These are phyloP conservation scores for Onychostruthus taczanowskii DNA, from an alignment of 2,113 vertebrate genomes.

Conservation along the genomic window DNA sequence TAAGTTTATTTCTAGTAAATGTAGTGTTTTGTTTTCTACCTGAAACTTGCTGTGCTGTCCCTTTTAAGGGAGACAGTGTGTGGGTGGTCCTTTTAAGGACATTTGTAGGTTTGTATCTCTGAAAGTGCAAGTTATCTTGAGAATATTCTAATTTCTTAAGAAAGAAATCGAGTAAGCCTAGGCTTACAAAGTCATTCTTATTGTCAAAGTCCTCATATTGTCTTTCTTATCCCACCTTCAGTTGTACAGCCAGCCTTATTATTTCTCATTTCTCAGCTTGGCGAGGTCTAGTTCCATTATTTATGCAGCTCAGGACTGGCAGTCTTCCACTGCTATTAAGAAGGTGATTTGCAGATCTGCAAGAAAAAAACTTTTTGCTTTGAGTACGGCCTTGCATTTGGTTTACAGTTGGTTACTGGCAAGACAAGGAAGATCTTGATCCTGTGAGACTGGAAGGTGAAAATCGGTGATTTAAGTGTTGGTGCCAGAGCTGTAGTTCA, in stretches of 20 bases:
- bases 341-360: constrained; percentile 1
- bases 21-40: background rate
- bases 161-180: background rate
- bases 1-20: background rate
- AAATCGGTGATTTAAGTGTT: background rate
- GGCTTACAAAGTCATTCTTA: background rate
- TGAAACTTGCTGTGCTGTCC: background rate
- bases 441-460: background rate
- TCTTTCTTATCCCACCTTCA: background rate
- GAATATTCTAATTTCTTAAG: background rate
- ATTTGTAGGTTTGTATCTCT: background rate
- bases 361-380: background rate
- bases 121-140: background rate
- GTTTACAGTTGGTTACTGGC: background rate
- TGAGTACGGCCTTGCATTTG: background rate
- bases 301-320: constrained; percentile 11
- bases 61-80: background rate
- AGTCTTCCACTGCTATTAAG: constrained; percentile 15
- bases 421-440: background rate
- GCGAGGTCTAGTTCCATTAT: background rate
- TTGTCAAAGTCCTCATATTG: background rate
- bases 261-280: constrained; percentile 29
- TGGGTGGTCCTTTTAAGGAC: background rate
- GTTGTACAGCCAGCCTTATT: background rate
- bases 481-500: background rate